Evolutionary conservation across 1,140 invertebrate species (phyloP).

Genomic region (Penaeus japonicus): DNA sequence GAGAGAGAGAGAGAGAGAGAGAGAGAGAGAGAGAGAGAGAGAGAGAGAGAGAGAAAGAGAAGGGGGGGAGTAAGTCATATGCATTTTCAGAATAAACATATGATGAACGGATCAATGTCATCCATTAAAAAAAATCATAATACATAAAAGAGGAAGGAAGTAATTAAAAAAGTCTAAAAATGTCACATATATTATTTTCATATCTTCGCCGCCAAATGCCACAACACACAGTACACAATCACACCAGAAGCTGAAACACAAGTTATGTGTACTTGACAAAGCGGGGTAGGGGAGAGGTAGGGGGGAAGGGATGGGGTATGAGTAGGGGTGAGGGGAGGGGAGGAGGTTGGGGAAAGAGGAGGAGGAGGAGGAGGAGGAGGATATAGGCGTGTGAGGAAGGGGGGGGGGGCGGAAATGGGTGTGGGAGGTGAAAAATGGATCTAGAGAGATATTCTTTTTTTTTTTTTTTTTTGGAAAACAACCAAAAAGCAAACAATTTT

Average conservation of each 20-base stretch:
- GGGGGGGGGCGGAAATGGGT: too few relatives aligned
- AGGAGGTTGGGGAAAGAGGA: too few relatives aligned
- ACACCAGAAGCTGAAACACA: too few relatives aligned
- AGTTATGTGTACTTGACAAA: background rate
- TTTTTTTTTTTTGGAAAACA: too few relatives aligned
- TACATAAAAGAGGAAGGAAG: background rate
- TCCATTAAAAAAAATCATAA: background rate
- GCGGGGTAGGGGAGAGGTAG: background rate
- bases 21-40: background rate
- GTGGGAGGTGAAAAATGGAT: too few relatives aligned
- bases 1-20: conserved; percentile 72
- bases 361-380: background rate
- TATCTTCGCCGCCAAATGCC: background rate
- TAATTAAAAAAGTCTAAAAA: too few relatives aligned
- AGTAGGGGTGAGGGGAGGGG: background rate
- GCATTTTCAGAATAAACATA: background rate
- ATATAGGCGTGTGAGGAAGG: too few relatives aligned
- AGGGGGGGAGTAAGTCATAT: background rate
- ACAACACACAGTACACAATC: too few relatives aligned
- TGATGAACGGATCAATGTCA: background rate
- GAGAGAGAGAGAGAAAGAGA: background rate
- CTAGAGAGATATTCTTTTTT: too few relatives aligned
- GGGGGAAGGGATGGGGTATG: background rate
- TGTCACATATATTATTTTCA: too few relatives aligned
- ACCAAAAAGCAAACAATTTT: too few relatives aligned